phyloP scores from a whole-genome alignment of 1,140 invertebrate genomes.

The Drosophila guanche region DNA sequence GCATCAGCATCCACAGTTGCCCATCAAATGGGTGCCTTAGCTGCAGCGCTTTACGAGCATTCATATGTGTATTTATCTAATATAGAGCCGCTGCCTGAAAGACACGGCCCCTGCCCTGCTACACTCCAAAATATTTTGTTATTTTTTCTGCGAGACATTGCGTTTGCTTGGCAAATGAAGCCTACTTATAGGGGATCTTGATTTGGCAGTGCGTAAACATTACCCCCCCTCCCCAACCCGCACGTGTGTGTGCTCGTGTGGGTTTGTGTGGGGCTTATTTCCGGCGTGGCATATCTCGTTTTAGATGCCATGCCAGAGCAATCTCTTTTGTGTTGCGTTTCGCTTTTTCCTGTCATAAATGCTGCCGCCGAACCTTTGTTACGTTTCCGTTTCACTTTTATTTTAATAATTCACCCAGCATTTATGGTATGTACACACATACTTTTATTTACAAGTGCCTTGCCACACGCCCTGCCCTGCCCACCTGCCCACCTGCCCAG shows the following conservation, averaged over 20 bases:
- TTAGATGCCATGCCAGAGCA: conserved; percentile 79
- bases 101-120: too few species aligned
- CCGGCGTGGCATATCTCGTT: conserved; percentile 80
- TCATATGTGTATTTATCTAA: not conserved
- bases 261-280: conserved; percentile 58
- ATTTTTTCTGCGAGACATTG: conserved; percentile 14
- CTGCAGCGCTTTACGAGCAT: too few species aligned
- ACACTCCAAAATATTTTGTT: not conserved
- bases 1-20: too few species aligned
- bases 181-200: conserved; percentile 76
- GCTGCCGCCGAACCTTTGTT: conserved; percentile 77
- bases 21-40: too few species aligned
- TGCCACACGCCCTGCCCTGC: conserved; percentile 10
- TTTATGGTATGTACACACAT: conserved; percentile 73
- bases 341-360: conserved; percentile 82
- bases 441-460: conserved; percentile 53
- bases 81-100: not conserved
- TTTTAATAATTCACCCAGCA: conserved; percentile 81
- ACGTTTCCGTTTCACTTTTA: conserved; percentile 81
- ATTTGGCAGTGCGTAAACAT: conserved; percentile 75
- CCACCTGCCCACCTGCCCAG: conserved; percentile 18
- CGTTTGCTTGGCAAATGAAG: conserved; percentile 68
- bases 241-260: conserved; percentile 14
- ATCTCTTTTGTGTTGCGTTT: conserved; percentile 77
- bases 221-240: not conserved